Base-by-base conservation (phyloP, 2,888 invertebrate species). In the Tribolium freemani region DNA sequence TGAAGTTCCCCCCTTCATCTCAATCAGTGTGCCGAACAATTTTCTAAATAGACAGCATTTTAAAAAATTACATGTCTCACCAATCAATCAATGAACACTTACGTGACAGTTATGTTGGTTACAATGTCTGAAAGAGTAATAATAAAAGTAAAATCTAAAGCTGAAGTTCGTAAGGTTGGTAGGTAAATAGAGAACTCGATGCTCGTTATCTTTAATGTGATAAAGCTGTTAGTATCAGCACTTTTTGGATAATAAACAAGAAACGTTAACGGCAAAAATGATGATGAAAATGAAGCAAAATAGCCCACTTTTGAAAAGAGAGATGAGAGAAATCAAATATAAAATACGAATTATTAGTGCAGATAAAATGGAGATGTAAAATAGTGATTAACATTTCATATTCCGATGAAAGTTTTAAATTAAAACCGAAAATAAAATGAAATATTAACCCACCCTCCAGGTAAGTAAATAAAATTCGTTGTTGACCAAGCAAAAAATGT, bases 321-420 rank as follows among this genome's bases (percentile, higher is more conserved):
- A 10, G 26, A 26, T 26, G 4, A 26, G 5, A 26, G 26, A 26
- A 26, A 26, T 30, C 54, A 54, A 38, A 57, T 57, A 57, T 57
- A 30, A 4, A 13, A 13, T 10, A 38, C 13, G 56, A 57, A 57
- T 38, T 57, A 11, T 38, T 38, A 57, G 44, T 30, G 56, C 3
- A 31, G 9, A 56, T 26, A 6, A 31, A 57, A 57, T 57, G 56
- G 8, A 38, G 56, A 38, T 57, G 38, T 57, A 57, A 57, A 57
- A 57, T n/a, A 57, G 53, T 5, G 56, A 57, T 57, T 11, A 57
- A 38, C 56, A 57, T 38, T 57, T 30, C 30, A 30, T 16, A n/a
- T n/a, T n/a, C n/a, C n/a, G 16, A 16, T 16, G 2, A 56, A 56
- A 56, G 11, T 56, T 56, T 13, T 56, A 56, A 56, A 31, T 31